Base-by-base conservation (phyloP, 1,140 invertebrate species). In the Brachionus rubens region DNA sequence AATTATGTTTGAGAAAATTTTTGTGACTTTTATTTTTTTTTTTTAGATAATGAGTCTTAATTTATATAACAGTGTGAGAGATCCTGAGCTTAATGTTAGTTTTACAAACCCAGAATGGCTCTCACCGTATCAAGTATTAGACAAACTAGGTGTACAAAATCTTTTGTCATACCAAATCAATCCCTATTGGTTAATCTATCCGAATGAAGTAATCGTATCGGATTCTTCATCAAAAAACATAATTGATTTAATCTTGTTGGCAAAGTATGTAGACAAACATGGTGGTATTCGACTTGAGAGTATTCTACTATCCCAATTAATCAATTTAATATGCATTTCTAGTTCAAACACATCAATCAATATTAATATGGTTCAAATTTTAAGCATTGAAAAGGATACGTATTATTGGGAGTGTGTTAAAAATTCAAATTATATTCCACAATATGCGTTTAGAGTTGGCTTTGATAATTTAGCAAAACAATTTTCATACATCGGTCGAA, bases 401-500 rank as follows among this genome's bases (percentile, higher is more conserved):
- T 72, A 72, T 48, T 72, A 50, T 36, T 72, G 68, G 68, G 30
- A 36, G 7, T 26, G 24, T 0, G 68, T 54, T 5, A 19, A 21
- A 16, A 54, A 72, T 14, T 36, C 50, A 5, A 36, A 72, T 48
- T 36, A 50, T 12, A 72, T 72, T 21, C 68, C 68, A 16, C 16
- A 30, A 24, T 21, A 72, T 50, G 43, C 68, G 9, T 54, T 50
- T 16, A n/a, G 68, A 48, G 50, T 72, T 9, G 46, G 46, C 28
- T 72, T 50, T 28, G 68, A 72, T 30, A 50, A 48, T 24, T 28
- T 50, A 7, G 68, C 50, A 16, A 48, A 54, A 19, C 68, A 72
- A n/a, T 72, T 72, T 41, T 72, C 68, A 12, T 72, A 72, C 21
- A 54, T 72, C 3, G 68, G 68, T 21, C 43, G 68, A 19, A 72